These are phyloP conservation scores for Enteromius paludinosus DNA, from an alignment of 2,797 vertebrate genomes.

Conservation along the genomic window DNA sequence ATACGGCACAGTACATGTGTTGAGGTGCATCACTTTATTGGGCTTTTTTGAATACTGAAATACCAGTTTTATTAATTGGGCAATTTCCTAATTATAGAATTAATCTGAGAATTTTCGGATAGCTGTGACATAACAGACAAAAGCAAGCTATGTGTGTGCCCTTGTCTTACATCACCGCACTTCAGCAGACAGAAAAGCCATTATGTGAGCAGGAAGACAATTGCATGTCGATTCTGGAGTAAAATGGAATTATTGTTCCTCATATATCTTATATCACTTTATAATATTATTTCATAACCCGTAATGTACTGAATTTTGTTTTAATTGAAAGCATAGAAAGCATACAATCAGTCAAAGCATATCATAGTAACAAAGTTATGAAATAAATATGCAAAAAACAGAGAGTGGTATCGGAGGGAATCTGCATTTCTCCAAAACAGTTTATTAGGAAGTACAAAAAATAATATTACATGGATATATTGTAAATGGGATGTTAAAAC, in stretches of 20 bases:
- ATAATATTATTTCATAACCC: neutral
- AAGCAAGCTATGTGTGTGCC: neutral
- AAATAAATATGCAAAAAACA: neutral
- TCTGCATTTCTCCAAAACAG: neutral
- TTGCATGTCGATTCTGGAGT: neutral
- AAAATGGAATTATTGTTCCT: neutral
- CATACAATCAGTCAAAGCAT: neutral
- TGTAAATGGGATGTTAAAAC: constrained; percentile 20
- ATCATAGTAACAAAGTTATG: neutral
- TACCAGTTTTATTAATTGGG: neutral
- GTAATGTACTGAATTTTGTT: neutral
- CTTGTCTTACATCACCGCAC: neutral
- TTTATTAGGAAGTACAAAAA: constrained; percentile 15
- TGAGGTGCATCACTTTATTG: neutral
- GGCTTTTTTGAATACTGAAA: neutral
- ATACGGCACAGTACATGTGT: neutral
- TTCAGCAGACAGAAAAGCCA: neutral
- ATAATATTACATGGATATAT: neutral
- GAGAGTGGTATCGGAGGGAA: neutral
- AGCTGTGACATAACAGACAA: neutral
- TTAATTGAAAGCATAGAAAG: neutral
- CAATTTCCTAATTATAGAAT: neutral
- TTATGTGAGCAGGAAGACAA: neutral
- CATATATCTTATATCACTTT: neutral
- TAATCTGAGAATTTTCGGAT: neutral